These are phyloP conservation scores for Nesoenas mayeri DNA, from an alignment of 2,113 vertebrate genomes.

Conservation along the genomic window DNA sequence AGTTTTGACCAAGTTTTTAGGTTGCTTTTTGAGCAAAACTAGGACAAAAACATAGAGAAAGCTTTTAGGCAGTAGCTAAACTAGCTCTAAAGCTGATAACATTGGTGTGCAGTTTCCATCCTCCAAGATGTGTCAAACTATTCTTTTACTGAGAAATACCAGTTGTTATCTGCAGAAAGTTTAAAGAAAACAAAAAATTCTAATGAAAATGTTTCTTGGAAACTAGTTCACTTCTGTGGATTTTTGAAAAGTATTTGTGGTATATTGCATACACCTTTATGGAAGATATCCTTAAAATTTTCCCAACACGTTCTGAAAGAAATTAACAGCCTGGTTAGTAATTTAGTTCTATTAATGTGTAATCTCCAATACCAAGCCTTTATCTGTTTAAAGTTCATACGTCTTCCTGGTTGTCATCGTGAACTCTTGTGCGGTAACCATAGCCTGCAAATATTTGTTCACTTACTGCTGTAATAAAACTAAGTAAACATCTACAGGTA, in stretches of 20 bases:
- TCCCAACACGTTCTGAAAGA: not conserved
- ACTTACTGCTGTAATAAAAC: constrained; percentile 42
- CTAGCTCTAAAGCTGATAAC: not conserved
- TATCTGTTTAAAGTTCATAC: constrained; percentile 51
- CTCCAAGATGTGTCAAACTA: not conserved
- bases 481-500: constrained; percentile 47
- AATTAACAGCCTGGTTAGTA: not conserved
- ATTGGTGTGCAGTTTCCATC: not conserved
- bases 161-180: not conserved
- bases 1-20: not conserved
- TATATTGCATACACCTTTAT: not conserved
- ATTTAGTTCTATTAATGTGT: constrained; percentile 6
- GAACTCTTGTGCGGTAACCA: not conserved
- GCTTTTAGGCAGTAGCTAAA: not conserved
- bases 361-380: not conserved
- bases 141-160: not conserved
- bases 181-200: not conserved
- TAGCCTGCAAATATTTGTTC: constrained; percentile 60
- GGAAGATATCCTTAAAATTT: not conserved
- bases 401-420: not conserved
- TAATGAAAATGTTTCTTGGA: not conserved
- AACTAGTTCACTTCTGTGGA: not conserved
- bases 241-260: not conserved
- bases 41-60: not conserved
- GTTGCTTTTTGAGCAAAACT: not conserved